Evolutionary conservation across 2,888 invertebrate genomes (phyloP), one percentile per base, ranked within the genome.

Genomic region (Drosophila kambysellisi): DNA sequence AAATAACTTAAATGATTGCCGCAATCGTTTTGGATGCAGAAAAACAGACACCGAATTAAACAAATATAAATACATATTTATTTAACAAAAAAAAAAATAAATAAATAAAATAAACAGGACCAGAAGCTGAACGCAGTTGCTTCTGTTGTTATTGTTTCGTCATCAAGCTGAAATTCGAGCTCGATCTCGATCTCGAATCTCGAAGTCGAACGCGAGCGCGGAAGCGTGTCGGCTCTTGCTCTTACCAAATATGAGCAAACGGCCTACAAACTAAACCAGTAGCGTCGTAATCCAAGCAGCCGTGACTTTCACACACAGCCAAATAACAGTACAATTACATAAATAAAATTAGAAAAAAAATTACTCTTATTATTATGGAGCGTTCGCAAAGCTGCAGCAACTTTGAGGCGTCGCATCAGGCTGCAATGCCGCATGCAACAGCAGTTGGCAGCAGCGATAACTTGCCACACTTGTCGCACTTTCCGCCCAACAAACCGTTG

Each of bases 301-400:
- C 77, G 81, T 80, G 70, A 78, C 76, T 66, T 56, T 51, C 20
- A 25, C n/a, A 43, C 25, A 17, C 20, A 39, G 30, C 30, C 20
- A 20, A 56, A 32, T 20, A 6, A n/a, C 53, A 46, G 32, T 35
- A 25, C 57, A 61, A 29, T 35, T 59, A 48, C 33, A 50, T 35
- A 48, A 48, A 25, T 7, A 5, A 12, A 15, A 20, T 30, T 25
- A 12, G 53, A 7, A 12, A 51, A 48, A 51, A 51, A 3, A n/a
- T n/a, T 3, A 11, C n/a, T 6, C n/a, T 7, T 32, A 52, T 4
- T n/a, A 20, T n/a, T 30, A 87, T 88, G 87, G 87, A 88, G 37
- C 90, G 87, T 11, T 90, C 87, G 41, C 83, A 79, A n/a, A 88
- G 87, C 53, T 88, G 87, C 74, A 79, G 87, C 63, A 88, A 88